Base-by-base conservation (phyloP, 2,888 invertebrate genomes). In the Scaeva pyrastri region DNA sequence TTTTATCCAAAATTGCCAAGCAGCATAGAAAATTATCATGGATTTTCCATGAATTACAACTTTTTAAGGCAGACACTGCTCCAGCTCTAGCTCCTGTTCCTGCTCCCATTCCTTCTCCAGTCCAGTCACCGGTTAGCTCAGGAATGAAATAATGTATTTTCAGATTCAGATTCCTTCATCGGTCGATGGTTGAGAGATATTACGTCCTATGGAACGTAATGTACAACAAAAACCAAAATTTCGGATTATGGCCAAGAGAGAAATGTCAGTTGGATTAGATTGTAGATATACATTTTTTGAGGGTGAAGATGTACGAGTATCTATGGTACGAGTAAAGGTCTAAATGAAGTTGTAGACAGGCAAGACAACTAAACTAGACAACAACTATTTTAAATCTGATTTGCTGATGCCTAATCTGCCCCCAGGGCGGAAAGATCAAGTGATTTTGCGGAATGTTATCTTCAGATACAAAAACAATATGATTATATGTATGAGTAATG, bases 111-210 rank as follows among this genome's bases (percentile, higher is more conserved):
- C 31, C 31, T 8, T 5, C 31, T 31, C 8, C 31, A 1, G 5
- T 5, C 8, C 0, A 5, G 31, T 31, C 14, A 31, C 74, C 19
- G 52, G 55, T 62, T 70, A 73, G 68, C 52, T 68, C 23, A 73
- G 84, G 48, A 80, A 81, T 70, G 81, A 81, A 77, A 76, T 85
- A 81, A 76, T 85, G 81, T 81, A 50, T 68, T 76, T 66, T 77
- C 39, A 8, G 52, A 52, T 52, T 52, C 41, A 50, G 66, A 72
- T 56, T 68, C 52, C 71, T 74, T 68, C 52, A 19, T 48, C 31
- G 66, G 66, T 39, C 43, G 58, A 64, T 68, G 71, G 41, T 71
- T 43, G 64, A 45, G n/a, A 45, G 50, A 62, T 66, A 55, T 26
- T 21, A 21, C 8, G 12, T 39, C 8, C 12, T 5, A 12, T 3